Percentiles rank a stretch among this genome's conserved stretches.
phyloP scores from a whole-genome alignment of 2,797 vertebrate genomes.

The Paramormyrops hopkinsi region DNA sequence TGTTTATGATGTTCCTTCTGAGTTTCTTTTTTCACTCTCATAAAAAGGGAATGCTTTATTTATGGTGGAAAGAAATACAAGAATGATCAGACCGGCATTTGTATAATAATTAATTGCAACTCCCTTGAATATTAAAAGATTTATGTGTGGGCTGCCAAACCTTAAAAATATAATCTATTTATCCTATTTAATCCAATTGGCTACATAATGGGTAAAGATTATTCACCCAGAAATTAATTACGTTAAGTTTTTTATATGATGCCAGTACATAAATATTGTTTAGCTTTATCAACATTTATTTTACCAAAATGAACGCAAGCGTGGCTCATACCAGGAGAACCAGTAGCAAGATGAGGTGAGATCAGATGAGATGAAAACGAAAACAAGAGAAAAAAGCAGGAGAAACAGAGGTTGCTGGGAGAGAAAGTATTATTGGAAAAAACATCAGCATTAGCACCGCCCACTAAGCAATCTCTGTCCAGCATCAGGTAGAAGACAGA shows the following conservation, averaged over 20 bases:
- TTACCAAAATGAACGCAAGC: not conserved
- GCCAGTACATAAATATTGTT: not conserved
- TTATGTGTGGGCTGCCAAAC: not conserved
- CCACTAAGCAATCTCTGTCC: not conserved
- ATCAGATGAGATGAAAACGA: not conserved
- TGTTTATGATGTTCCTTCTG: not conserved
- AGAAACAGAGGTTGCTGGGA: not conserved
- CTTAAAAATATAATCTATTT: not conserved
- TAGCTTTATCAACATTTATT: not conserved
- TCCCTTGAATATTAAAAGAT: not conserved
- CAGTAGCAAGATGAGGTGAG: not conserved
- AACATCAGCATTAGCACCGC: not conserved
- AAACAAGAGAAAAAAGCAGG: not conserved
- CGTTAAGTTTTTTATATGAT: not conserved
- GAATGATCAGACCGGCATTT: not conserved
- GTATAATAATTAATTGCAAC: no score
- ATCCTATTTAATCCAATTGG: not conserved
- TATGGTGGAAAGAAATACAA: not conserved
- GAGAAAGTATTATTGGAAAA: not conserved
- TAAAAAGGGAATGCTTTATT: not conserved
- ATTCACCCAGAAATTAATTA: not conserved
- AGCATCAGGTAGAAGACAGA: not conserved
- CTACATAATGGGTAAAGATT: not conserved
- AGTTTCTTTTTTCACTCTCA: not conserved
- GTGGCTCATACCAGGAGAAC: not conserved